phyloP scores from a whole-genome alignment of 2,888 invertebrate species.

The Conomelus anceps region DNA sequence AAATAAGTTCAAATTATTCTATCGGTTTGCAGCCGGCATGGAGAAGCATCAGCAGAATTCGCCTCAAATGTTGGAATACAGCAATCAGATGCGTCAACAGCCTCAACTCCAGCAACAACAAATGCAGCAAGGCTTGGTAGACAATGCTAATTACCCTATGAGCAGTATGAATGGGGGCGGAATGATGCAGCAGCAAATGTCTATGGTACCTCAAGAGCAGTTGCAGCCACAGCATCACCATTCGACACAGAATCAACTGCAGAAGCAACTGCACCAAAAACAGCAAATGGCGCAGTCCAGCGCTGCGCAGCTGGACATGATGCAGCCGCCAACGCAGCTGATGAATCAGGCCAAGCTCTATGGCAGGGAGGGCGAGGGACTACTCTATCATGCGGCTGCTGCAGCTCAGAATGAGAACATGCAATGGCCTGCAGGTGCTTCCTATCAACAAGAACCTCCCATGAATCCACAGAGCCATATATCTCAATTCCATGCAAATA shows the following conservation, averaged over 20 bases:
- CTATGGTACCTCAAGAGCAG: neutral
- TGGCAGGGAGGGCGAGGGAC: conserved; percentile 35
- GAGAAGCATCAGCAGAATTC: conserved; percentile 15
- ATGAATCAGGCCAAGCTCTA: conserved; percentile 29
- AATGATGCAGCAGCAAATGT: neutral
- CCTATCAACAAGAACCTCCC: conserved; percentile 16
- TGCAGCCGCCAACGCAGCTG: conserved; percentile 25
- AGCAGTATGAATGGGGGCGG: neutral
- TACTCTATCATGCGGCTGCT: conserved; percentile 13
- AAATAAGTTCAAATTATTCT: neutral
- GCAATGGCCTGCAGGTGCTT: conserved; percentile 1
- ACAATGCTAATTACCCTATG: neutral
- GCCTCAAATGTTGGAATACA: neutral
- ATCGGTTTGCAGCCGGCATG: neutral
- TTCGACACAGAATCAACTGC: neutral
- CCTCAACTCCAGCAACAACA: neutral
- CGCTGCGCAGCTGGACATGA: neutral
- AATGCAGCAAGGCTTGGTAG: conserved; percentile 2
- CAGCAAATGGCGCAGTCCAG: conserved; percentile 16
- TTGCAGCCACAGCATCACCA: neutral
- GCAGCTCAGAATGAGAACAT: neutral
- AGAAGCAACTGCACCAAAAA: conserved; percentile 21
- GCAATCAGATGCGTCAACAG: neutral
- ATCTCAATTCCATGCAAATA: conserved; percentile 1
- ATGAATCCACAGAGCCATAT: neutral